These are phyloP conservation scores for Pristis pectinata DNA, from an alignment of 2,797 vertebrate genomes.

Conservation along the genomic window DNA sequence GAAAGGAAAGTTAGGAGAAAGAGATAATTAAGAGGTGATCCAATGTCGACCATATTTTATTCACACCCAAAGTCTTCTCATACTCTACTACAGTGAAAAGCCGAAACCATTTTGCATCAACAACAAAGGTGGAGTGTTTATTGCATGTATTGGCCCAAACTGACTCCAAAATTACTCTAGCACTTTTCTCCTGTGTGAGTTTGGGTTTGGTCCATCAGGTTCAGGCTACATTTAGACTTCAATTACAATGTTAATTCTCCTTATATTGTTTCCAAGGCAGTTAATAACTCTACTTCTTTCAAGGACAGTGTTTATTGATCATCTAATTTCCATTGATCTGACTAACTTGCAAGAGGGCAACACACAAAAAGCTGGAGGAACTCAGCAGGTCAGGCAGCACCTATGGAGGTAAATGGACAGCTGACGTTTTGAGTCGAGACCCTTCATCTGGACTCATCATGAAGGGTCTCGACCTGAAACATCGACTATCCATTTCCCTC, in stretches of 20 bases:
- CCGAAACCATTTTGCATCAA: neutral
- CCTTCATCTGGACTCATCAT: no score
- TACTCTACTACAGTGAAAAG: neutral
- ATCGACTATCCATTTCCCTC: no score
- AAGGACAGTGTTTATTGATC: no score
- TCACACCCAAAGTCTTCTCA: neutral
- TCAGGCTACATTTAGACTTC: neutral
- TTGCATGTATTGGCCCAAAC: neutral
- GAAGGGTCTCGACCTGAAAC: no score
- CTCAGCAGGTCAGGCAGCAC: no score
- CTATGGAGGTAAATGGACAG: no score
- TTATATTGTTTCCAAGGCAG: neutral
- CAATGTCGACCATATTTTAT: neutral
- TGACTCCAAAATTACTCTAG: neutral
- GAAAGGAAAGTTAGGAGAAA: neutral
- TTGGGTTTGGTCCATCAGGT: neutral
- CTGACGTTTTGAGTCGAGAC: no score
- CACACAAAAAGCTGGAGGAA: no score
- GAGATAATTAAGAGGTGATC: neutral
- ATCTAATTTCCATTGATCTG: no score
- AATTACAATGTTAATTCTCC: neutral
- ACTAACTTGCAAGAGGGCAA: no score
- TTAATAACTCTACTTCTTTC: neutral
- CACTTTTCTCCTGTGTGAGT: neutral
- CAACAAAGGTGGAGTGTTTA: neutral